phyloP scores from a whole-genome alignment of 64 coral and sea anemone species.

The Montipora sp. region DNA sequence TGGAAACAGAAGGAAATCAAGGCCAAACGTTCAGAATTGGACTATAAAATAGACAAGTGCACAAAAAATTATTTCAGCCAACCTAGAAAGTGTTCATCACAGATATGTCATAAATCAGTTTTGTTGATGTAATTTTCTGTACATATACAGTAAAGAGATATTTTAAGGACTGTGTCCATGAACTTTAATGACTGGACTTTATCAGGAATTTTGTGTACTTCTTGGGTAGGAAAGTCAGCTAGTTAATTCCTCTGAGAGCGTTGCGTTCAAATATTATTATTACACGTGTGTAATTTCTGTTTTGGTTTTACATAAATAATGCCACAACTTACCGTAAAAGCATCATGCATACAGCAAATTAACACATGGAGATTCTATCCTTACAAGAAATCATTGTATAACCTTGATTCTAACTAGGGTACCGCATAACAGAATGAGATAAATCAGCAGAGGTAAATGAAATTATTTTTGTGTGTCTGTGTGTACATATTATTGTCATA shows the following conservation, averaged over 20 bases:
- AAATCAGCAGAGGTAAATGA: too few relatives aligned
- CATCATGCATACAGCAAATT: conserved; percentile 35
- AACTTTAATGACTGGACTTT: conserved; percentile 45
- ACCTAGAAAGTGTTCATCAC: conserved; percentile 9
- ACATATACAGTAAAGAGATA: conserved; percentile 52
- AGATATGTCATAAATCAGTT: conserved; percentile 46
- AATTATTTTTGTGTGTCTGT: too few relatives aligned
- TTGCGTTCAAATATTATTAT: conserved; percentile 23
- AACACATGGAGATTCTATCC: conserved; percentile 1
- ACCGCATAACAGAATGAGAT: too few relatives aligned
- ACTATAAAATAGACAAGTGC: conserved; percentile 26
- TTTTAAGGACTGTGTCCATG: conserved; percentile 35
- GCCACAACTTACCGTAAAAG: conserved; percentile 22
- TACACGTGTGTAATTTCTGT: conserved; percentile 42
- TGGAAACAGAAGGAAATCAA: conserved; percentile 20
- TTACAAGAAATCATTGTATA: not conserved
- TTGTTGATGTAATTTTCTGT: conserved; percentile 45
- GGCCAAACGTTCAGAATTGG: conserved; percentile 52
- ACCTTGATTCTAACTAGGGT: too few relatives aligned
- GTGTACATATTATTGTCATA: too few relatives aligned
- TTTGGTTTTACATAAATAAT: conserved; percentile 47
- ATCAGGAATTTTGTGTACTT: conserved; percentile 44
- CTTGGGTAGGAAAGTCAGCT: conserved; percentile 43
- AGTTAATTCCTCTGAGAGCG: conserved; percentile 22
- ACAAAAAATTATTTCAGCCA: not conserved